Evolutionary conservation across 2,888 invertebrate species (phyloP).

Genomic region (Coelinius sp.): DNA sequence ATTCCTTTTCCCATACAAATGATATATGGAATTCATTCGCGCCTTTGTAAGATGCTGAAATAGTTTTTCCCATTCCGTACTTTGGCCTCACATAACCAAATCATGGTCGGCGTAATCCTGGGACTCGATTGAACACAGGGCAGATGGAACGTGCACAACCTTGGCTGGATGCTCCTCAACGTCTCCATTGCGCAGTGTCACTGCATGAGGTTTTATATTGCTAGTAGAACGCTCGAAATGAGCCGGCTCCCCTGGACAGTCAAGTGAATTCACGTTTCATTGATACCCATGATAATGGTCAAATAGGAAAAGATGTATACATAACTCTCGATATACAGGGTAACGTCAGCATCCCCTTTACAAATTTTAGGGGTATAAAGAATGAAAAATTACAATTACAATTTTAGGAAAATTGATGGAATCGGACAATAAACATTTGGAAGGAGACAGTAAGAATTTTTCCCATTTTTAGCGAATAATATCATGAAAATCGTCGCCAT

Average conservation of each 20-base stretch:
- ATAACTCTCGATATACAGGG: too few species aligned
- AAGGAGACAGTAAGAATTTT: too few species aligned
- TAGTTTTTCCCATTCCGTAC: not conserved
- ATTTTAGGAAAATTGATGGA: too few species aligned
- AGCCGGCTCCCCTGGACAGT: slow-evolving; percentile 59
- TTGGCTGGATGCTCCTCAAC: slow-evolving; percentile 55
- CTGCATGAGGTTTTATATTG: slow-evolving; percentile 60
- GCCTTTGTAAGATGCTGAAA: not conserved
- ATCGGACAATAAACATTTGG: too few species aligned
- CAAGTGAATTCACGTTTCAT: slow-evolving; percentile 3
- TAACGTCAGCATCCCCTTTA: too few species aligned
- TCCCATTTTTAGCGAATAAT: too few species aligned
- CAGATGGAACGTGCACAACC: slow-evolving; percentile 49
- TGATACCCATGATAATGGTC: not conserved
- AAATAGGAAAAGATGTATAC: too few species aligned
- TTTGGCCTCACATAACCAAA: slow-evolving; percentile 46
- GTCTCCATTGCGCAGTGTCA: slow-evolving; percentile 55
- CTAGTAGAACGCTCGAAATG: slow-evolving; percentile 59
- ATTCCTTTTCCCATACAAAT: not conserved
- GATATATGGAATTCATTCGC: not conserved
- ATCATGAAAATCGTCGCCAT: too few species aligned
- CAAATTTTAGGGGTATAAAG: too few species aligned
- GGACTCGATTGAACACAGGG: slow-evolving; percentile 31
- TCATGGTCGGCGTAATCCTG: slow-evolving; percentile 46
- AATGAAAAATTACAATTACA: too few species aligned